A percentile compares a stretch with the other conserved stretches of the same genome.
These are phyloP conservation scores for Anguilla obscura DNA, from an alignment of 2,797 vertebrate species.

Conservation along the genomic window DNA sequence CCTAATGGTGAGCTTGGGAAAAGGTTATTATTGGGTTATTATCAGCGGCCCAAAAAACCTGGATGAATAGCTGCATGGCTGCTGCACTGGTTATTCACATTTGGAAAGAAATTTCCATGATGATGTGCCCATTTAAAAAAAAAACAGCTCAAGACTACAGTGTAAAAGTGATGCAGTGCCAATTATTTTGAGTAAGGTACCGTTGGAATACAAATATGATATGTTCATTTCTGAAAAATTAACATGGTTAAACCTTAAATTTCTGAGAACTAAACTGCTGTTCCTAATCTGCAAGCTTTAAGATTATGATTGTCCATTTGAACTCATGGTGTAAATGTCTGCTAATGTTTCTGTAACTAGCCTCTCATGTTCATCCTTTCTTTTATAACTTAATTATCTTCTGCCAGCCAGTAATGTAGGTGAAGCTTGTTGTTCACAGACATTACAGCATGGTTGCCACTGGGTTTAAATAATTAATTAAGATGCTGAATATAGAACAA, in stretches of 20 bases:
- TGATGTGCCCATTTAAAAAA: background rate
- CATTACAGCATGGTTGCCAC: background rate
- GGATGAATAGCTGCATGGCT: background rate
- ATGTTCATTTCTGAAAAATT: background rate
- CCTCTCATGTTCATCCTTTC: background rate
- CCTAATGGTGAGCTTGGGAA: constrained; percentile 87
- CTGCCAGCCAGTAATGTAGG: background rate
- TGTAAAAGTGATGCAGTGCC: background rate
- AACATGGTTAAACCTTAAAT: background rate
- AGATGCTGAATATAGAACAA: background rate
- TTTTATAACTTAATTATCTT: background rate
- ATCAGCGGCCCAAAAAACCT: background rate
- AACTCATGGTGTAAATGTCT: background rate
- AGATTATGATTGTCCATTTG: background rate
- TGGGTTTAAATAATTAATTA: background rate
- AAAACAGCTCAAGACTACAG: background rate
- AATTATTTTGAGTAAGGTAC: too few relatives aligned
- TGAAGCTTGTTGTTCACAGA: background rate
- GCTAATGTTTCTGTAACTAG: background rate
- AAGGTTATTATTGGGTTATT: background rate
- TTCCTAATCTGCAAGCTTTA: background rate
- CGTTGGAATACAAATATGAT: background rate
- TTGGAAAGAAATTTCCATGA: background rate
- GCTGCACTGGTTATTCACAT: background rate
- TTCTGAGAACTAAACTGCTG: background rate